phyloP scores from a whole-genome alignment of 2,888 invertebrate genomes.

The Troides aeacus region DNA sequence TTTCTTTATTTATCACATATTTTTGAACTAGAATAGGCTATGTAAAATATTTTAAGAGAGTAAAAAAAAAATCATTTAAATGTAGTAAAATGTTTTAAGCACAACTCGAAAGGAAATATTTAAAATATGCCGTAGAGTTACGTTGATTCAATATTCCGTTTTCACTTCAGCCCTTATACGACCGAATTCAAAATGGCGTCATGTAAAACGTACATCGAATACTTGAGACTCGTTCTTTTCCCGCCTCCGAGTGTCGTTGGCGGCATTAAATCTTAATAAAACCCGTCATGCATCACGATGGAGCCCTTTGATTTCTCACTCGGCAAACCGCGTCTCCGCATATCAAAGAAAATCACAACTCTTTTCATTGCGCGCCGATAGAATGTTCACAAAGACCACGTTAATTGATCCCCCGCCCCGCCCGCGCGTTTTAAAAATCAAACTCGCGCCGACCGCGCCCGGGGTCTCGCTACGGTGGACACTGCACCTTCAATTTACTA shows the following conservation, averaged over 20 bases:
- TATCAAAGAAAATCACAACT: slow-evolving; percentile 80
- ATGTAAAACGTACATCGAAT: slow-evolving; percentile 72
- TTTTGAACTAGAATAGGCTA: too few species aligned
- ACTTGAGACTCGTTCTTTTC: slow-evolving; percentile 78
- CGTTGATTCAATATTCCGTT: slow-evolving; percentile 30
- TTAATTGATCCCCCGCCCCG: slow-evolving; percentile 71
- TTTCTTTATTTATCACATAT: too few species aligned
- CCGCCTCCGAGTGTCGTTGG: slow-evolving; percentile 78
- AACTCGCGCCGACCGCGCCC: slow-evolving; percentile 43
- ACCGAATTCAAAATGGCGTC: slow-evolving; percentile 73
- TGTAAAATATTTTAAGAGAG: too few species aligned
- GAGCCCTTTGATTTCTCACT: slow-evolving; percentile 78
- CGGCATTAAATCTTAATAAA: slow-evolving; percentile 80
- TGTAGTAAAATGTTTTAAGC: neutral
- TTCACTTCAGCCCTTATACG: slow-evolving; percentile 53
- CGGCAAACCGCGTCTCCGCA: slow-evolving; percentile 76
- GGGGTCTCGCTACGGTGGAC: slow-evolving; percentile 62
- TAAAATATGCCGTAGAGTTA: slow-evolving; percentile 23
- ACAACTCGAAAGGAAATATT: slow-evolving; percentile 10
- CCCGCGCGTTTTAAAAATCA: slow-evolving; percentile 55
- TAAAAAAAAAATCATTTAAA: too few species aligned
- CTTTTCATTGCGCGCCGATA: slow-evolving; percentile 79
- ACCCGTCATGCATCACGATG: slow-evolving; percentile 75
- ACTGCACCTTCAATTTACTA: slow-evolving; percentile 74
- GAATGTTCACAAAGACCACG: slow-evolving; percentile 72